Evolutionary conservation across 2,797 vertebrate species (phyloP).

Genomic region (Rhynchonycteris naso): DNA sequence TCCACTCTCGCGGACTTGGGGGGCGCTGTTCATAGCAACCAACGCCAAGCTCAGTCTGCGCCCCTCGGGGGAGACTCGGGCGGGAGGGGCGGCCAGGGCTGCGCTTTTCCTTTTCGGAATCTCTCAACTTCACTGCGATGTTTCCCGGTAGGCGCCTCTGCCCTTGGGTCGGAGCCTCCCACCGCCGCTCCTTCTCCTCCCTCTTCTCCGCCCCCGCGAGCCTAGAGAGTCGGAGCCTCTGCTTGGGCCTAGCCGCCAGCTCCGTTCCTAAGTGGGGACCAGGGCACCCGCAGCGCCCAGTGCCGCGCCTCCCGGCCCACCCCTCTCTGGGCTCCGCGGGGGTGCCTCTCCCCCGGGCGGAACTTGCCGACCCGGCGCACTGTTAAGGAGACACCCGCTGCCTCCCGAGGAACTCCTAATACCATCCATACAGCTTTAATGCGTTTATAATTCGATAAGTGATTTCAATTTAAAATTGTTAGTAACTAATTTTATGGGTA

Average conservation of each 20-base stretch:
- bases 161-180: background rate
- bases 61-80: background rate
- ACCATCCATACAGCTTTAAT: slow-evolving; percentile 78
- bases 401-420: slow-evolving; percentile 71
- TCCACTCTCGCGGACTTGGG: background rate
- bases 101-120: background rate
- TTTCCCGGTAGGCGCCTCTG: slow-evolving; percentile 14
- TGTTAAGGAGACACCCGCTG: slow-evolving; percentile 54
- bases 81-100: background rate
- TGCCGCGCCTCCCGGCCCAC: background rate
- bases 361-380: background rate
- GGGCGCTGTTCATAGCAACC: background rate
- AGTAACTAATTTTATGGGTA: slow-evolving; percentile 83
- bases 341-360: background rate
- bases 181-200: background rate
- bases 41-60: background rate
- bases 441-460: slow-evolving; percentile 83
- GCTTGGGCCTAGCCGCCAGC: background rate
- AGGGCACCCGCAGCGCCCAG: background rate
- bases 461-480: slow-evolving; percentile 82
- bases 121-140: background rate
- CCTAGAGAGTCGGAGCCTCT: background rate
- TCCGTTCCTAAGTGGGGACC: background rate
- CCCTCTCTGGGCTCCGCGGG: background rate
- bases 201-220: background rate